Evolutionary conservation across 2,888 invertebrate genomes (phyloP), one percentile per base, ranked within the genome.

Genomic region (Lapara coniferarum): DNA sequence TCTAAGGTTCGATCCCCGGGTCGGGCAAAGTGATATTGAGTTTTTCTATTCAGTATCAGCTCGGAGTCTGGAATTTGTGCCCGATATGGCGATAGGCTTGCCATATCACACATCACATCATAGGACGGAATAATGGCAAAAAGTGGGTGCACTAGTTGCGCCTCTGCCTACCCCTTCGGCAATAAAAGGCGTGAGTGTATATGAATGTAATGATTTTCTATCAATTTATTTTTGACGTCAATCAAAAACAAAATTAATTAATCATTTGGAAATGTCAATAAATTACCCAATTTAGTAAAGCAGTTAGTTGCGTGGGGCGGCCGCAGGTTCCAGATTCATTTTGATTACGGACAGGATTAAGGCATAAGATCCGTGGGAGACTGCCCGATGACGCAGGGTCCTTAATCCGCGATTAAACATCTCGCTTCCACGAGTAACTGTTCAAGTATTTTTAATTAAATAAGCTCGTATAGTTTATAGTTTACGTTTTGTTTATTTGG

Each of bases 341-440:
- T 87, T 89, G 90, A 91, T 91, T 90, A 89, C 86, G 81, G 74
- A 78, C 72, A 74, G 88, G 90, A 90, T 91, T 90, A 89, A 76
- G 76, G 71, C 73, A 74, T 89, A 87, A 91, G 89, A 75, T 76
- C 79, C 86, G 85, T 88, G 87, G 80, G 87, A 88, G 69, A 68
- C 72, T 83, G 80, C 77, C 75, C 79, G 82, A 76, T 78, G 82
- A 78, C 81, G 78, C 79, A 79, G 76, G 73, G 74, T 80, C 77
- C 59, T 46, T 84, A 84, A 84, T 83, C 81, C 77, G 75, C 81
- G 81, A 84, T 88, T 83, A 85, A 58, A 19, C 57, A 57, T 13
- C 44, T 46, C 69, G 53, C 68, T 44, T 51, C 37, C 16, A 58
- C 7, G 25, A 25, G 37, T 19, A 19, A 52, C 12, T 25, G 49